Conservation (phyloP, 37 sponge, comb jelly and placozoan genomes). For the Cliona cf. orientalis region DNA sequence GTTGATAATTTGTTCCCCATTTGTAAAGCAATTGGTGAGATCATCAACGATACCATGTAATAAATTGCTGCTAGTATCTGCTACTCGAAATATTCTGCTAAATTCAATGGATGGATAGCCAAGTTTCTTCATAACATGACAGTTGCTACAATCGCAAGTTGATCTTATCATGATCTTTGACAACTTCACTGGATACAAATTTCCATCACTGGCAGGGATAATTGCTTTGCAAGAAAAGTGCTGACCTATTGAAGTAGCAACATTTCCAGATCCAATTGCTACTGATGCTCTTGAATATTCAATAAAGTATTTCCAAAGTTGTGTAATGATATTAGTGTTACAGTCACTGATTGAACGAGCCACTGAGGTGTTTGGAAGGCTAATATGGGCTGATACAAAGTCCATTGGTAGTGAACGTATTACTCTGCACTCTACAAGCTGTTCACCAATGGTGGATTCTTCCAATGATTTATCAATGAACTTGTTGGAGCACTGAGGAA, state of each 20-base stretch:
- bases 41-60: no score
- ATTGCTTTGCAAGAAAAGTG: constrained; percentile 24
- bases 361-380: constrained; percentile 2
- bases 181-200: constrained; percentile 23
- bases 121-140: constrained; percentile 28
- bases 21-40: no score
- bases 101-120: constrained; percentile 30
- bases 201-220: constrained; percentile 30
- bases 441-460: neutral
- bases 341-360: neutral
- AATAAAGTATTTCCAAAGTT: constrained; percentile 29
- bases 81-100: no score
- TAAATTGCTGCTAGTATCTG: no score
- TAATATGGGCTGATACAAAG: constrained; percentile 34
- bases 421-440: constrained; percentile 7
- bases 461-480: constrained; percentile 43
- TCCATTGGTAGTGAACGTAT: constrained; percentile 30
- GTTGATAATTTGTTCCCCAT: constrained; percentile 18
- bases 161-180: constrained; percentile 9
- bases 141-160: no score
- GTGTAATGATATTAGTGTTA: neutral
- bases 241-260: neutral
- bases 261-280: neutral
- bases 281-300: no score
- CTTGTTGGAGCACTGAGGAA: constrained; percentile 20